Percentiles rank a stretch among this genome's conserved stretches.
These are phyloP conservation scores for Drosophila pachea DNA, from an alignment of 1,140 invertebrate genomes.

Conservation along the genomic window DNA sequence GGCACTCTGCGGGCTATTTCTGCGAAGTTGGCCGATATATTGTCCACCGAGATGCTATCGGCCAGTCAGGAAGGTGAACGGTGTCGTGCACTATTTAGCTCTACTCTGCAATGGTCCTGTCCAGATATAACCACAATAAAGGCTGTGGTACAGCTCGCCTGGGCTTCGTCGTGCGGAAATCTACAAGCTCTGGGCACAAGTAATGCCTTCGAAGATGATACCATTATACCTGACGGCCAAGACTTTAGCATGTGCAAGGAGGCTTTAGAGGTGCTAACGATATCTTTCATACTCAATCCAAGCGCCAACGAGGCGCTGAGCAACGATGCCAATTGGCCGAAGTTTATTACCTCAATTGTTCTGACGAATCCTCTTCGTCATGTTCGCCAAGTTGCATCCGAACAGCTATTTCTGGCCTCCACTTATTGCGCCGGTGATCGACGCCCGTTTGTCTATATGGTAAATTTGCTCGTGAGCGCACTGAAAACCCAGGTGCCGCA, in stretches of 20 bases:
- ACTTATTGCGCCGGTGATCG: constrained; percentile 83
- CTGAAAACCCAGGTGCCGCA: constrained; percentile 87
- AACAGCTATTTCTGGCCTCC: constrained; percentile 90
- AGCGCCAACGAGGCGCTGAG: constrained; percentile 86
- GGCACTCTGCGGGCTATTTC: constrained; percentile 86
- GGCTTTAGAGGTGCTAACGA: constrained; percentile 94
- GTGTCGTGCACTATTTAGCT: constrained; percentile 80
- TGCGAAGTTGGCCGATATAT: constrained; percentile 84
- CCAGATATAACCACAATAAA: constrained; percentile 85
- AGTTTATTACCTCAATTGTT: constrained; percentile 93
- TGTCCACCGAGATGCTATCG: constrained; percentile 82
- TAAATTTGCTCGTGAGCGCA: constrained; percentile 88
- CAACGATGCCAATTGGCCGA: constrained; percentile 88
- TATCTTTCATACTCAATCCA: constrained; percentile 91
- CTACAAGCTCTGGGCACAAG: constrained; percentile 81
- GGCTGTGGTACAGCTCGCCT: constrained; percentile 87
- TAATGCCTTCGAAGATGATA: constrained; percentile 78
- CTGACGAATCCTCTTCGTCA: constrained; percentile 87
- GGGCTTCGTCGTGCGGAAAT: constrained; percentile 87
- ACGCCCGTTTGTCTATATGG: constrained; percentile 85
- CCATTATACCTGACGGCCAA: constrained; percentile 84
- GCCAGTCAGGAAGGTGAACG: constrained; percentile 79
- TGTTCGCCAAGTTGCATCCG: constrained; percentile 87
- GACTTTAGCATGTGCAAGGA: constrained; percentile 91
- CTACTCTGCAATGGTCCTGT: constrained; percentile 83